Conservation (phyloP, 2,888 invertebrate species). For the Stramonita haemastoma region DNA sequence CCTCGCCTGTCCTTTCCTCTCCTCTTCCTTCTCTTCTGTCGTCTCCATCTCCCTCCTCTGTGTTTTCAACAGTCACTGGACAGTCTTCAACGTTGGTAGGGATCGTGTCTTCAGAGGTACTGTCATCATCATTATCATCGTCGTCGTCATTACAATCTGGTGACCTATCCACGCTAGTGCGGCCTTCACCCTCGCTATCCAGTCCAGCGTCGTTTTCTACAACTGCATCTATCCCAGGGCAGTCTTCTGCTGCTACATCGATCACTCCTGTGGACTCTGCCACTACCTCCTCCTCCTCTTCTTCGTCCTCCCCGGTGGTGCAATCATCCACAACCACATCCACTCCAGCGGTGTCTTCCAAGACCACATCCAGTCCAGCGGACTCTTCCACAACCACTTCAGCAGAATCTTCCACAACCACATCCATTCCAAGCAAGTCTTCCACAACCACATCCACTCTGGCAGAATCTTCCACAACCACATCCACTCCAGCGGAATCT, state of each 20-base stretch:
- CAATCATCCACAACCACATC: neutral
- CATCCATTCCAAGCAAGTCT: neutral
- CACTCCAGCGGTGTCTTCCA: neutral
- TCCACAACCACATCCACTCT: neutral
- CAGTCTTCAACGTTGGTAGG: too few species aligned
- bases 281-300: neutral
- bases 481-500: neutral
- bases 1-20: neutral
- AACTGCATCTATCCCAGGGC: neutral
- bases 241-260: neutral
- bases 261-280: too few species aligned
- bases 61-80: too few species aligned
- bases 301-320: neutral
- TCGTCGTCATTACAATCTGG: too few species aligned
- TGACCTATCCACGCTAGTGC: neutral
- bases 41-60: too few species aligned
- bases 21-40: too few species aligned
- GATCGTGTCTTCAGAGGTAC: neutral
- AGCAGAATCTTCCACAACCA: neutral
- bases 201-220: neutral
- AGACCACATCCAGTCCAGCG: neutral
- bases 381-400: neutral
- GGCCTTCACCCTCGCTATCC: neutral
- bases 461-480: neutral
- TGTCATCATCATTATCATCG: too few species aligned